Evolutionary conservation across 2,797 vertebrate species (phyloP).

Genomic region (Varecia variegata): DNA sequence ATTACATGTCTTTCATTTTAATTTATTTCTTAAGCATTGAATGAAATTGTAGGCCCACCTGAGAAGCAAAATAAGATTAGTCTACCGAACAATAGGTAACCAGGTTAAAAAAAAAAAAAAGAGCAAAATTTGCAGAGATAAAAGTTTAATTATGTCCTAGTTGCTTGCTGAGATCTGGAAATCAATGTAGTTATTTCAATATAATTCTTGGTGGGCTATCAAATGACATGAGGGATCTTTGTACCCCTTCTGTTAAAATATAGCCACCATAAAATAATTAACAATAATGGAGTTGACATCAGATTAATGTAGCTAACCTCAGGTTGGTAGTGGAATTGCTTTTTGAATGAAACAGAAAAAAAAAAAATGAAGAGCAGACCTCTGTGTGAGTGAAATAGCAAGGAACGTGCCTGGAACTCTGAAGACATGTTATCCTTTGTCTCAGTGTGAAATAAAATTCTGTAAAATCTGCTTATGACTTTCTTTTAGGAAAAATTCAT

Average conservation of each 20-base stretch:
- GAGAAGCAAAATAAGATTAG: conserved; percentile 77
- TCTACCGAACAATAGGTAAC: conserved; percentile 65
- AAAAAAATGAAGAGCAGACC: conserved; percentile 41
- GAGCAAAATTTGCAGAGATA: conserved; percentile 80
- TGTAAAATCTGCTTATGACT: background rate
- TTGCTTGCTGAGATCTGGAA: conserved; percentile 85
- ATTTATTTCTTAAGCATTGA: conserved; percentile 73
- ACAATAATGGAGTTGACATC: conserved; percentile 81
- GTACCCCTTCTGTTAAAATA: conserved; percentile 80
- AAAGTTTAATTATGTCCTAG: conserved; percentile 85
- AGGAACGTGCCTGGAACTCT: conserved; percentile 63
- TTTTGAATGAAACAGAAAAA: conserved; percentile 72
- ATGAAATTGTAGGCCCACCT: conserved; percentile 69
- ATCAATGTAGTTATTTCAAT: conserved; percentile 82
- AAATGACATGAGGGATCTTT: conserved; percentile 81
- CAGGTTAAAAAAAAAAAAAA: conserved; percentile 58
- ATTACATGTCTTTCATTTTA: conserved; percentile 64
- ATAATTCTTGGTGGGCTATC: conserved; percentile 80
- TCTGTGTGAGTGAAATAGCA: conserved; percentile 49
- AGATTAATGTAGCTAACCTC: conserved; percentile 81
- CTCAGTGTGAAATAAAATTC: conserved; percentile 18
- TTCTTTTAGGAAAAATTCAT: background rate
- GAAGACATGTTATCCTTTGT: conserved; percentile 61
- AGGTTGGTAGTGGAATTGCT: conserved; percentile 71
- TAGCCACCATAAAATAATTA: conserved; percentile 81